These are phyloP conservation scores for Zingel zingel DNA, from an alignment of 2,113 vertebrate species.

Conservation along the genomic window DNA sequence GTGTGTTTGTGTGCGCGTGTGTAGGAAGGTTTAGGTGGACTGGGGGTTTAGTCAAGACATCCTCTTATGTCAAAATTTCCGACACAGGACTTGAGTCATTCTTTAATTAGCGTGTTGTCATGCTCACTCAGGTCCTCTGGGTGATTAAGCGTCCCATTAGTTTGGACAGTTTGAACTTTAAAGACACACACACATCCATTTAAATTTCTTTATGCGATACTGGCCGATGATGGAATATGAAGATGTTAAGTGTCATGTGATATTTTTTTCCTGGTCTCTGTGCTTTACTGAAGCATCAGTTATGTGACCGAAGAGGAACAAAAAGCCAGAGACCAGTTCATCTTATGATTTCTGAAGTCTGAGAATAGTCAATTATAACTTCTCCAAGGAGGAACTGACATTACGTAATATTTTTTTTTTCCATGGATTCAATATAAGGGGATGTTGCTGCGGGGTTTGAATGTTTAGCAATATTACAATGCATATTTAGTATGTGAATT, in stretches of 20 bases:
- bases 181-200: conserved; percentile 1
- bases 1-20: neutral
- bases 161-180: conserved; percentile 31
- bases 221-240: conserved; percentile 1
- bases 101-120: conserved; percentile 45
- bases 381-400: neutral
- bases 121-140: conserved; percentile 3
- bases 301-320: neutral
- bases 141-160: conserved; percentile 47
- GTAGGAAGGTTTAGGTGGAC: conserved; percentile 19
- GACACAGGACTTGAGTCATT: conserved; percentile 44
- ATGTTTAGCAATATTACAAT: neutral
- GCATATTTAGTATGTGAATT: neutral
- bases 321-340: neutral
- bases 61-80: conserved; percentile 32
- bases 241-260: neutral
- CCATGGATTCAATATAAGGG: neutral
- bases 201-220: conserved; percentile 2
- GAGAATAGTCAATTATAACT: neutral
- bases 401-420: neutral
- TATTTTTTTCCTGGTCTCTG: neutral
- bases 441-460: neutral
- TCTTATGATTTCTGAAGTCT: neutral
- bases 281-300: neutral
- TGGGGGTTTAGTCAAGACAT: conserved; percentile 12